These are phyloP conservation scores for Blomia tropicalis DNA, from an alignment of 2,888 invertebrate species.

Conservation along the genomic window DNA sequence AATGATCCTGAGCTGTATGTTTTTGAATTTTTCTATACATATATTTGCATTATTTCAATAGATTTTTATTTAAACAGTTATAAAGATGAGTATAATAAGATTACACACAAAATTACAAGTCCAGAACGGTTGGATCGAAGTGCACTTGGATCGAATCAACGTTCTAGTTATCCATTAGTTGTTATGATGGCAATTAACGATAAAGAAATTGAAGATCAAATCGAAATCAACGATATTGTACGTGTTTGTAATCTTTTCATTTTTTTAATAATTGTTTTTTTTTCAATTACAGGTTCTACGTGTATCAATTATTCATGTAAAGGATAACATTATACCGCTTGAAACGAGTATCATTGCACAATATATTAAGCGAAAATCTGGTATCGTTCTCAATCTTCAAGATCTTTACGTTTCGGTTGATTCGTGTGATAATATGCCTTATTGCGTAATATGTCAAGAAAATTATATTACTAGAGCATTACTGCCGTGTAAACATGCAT, in stretches of 20 bases:
- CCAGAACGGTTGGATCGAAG: conserved; percentile 7
- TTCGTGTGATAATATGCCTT: not conserved
- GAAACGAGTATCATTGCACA: conserved; percentile 67
- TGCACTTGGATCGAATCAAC: conserved; percentile 41
- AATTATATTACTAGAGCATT: conserved; percentile 59
- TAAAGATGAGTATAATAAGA: conserved; percentile 14
- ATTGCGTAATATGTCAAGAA: conserved; percentile 67
- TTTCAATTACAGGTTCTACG: conserved; percentile 43
- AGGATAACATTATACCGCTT: conserved; percentile 59
- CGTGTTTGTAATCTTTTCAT: too few relatives aligned
- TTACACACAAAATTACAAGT: conserved; percentile 18
- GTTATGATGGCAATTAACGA: conserved; percentile 43
- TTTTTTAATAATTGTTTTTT: not conserved
- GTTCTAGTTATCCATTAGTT: conserved; percentile 58
- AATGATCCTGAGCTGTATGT: conserved; percentile 20
- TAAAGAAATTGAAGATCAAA: conserved; percentile 17
- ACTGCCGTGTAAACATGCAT: conserved; percentile 68
- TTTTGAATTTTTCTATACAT: not conserved
- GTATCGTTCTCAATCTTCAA: conserved; percentile 33
- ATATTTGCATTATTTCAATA: not conserved
- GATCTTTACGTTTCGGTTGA: conserved; percentile 20
- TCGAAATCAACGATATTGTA: conserved; percentile 24
- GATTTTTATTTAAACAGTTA: not conserved
- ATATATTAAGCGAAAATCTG: conserved; percentile 66
- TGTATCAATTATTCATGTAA: conserved; percentile 64